Percentiles rank a stretch among this genome's conserved stretches.
Evolutionary conservation across 2,113 vertebrate genomes (phyloP).

Genomic region (Phodopus roborovskii): DNA sequence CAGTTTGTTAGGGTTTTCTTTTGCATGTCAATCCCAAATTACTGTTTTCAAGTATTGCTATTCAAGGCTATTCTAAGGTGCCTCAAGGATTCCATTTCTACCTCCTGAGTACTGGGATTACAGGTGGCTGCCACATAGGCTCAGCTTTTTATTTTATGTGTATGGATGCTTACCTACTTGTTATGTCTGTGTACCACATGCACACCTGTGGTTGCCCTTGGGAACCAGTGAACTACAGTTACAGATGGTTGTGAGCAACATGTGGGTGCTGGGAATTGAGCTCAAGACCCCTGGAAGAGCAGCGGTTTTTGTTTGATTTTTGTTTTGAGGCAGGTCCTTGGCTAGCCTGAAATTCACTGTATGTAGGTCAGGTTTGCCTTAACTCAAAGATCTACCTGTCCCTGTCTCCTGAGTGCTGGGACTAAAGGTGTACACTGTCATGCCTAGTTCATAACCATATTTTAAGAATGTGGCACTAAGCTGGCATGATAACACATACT

Average conservation of each 20-base stretch:
- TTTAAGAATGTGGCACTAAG: conserved; percentile 15
- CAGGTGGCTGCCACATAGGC: no score
- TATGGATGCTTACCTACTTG: no score
- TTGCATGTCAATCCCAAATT: not conserved
- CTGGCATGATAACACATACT: not conserved
- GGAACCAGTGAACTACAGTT: no score
- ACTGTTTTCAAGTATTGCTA: not conserved
- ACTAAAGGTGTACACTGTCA: not conserved
- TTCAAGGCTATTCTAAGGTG: not conserved
- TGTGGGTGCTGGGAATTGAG: no score
- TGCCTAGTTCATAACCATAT: not conserved
- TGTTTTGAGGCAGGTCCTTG: not conserved
- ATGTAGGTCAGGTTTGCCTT: not conserved
- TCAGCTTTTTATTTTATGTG: no score
- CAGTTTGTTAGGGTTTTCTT: not conserved
- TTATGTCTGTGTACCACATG: no score
- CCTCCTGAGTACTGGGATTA: no score
- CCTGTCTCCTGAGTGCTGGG: not conserved
- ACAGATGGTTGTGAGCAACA: no score
- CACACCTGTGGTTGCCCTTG: no score
- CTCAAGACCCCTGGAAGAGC: no score
- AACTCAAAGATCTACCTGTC: not conserved
- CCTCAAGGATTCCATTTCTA: no score
- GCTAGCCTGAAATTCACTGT: not conserved
- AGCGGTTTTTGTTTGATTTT: not conserved